These are phyloP conservation scores for Drosophila yooni DNA, from an alignment of 2,888 invertebrate species.

Conservation along the genomic window DNA sequence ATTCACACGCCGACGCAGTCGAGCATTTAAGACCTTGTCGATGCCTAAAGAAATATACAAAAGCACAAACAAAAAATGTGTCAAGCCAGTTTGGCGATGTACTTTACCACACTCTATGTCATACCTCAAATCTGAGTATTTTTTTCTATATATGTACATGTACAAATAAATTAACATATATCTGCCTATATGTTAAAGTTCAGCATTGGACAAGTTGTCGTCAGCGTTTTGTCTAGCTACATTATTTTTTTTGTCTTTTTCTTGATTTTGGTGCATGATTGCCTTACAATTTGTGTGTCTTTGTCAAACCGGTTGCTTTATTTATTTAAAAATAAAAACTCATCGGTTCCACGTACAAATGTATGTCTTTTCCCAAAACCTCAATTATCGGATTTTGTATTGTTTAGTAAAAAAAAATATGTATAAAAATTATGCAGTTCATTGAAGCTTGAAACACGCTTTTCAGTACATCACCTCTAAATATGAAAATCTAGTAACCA, in stretches of 20 bases:
- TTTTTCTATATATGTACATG: background rate
- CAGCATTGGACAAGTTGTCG: constrained; percentile 54
- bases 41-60: constrained; percentile 18
- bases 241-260: constrained; percentile 28
- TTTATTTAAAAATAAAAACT: constrained; percentile 67
- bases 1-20: constrained; percentile 53
- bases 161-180: constrained; percentile 4
- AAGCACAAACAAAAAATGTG: constrained; percentile 21
- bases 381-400: constrained; percentile 60
- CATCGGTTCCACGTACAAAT: constrained; percentile 27
- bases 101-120: constrained; percentile 15
- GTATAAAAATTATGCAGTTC: constrained; percentile 25
- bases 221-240: constrained; percentile 28
- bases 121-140: constrained; percentile 21
- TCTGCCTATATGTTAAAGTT: constrained; percentile 72
- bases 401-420: constrained; percentile 19
- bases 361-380: constrained; percentile 22
- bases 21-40: constrained; percentile 60
- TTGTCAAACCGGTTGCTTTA: constrained; percentile 63
- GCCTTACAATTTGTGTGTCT: constrained; percentile 43
- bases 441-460: constrained; percentile 55
- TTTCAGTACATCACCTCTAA: constrained; percentile 7
- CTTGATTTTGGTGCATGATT: constrained; percentile 33
- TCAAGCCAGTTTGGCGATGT: constrained; percentile 51
- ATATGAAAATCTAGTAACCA: constrained; percentile 24